Evolutionary conservation across 2,888 invertebrate genomes (phyloP), one percentile per base, ranked within the genome.

Genomic region (Cerastoderma edule): DNA sequence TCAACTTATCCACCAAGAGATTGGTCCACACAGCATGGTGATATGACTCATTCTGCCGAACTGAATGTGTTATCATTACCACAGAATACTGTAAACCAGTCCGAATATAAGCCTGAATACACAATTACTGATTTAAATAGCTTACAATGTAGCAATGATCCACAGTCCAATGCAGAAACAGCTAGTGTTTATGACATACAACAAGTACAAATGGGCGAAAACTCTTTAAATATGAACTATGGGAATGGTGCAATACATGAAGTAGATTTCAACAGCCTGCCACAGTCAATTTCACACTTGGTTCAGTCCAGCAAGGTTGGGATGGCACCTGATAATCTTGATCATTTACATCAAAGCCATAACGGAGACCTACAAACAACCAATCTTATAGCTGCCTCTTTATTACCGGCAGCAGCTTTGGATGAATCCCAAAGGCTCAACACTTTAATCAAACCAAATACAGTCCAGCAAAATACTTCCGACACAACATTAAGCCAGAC

Each of bases 401-500:
- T 50, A 24, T 22, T 50, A 5, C 50, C 50, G 27, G 50, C 8
- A 50, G 27, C 50, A 22, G 22, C 50, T 10, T 2, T 22, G 8
- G 27, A 50, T 50, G 16, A 13, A n/a, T 50, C 22, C 10, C 50
- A 19, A 50, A 50, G 50, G 24, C 22, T 50, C 22, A n/a, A n/a
- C n/a, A n/a, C n/a, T 1, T 19, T n/a, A 50, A 50, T 27, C 50
- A 50, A 6, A 24, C 50, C 24, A 22, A n/a, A n/a, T 50, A n/a
- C 50, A 50, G 27, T 24, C 22, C 50, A 50, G 50, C 50, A 22
- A 27, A 50, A 32, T 32, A 13, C 19, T 2, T 32, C 57, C 5
- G 57, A 57, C n/a, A 19, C 67, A n/a, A 28, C 33, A 19, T 24
- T 78, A 27, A 44, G 54, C 32, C 78, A 71, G 27, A 60, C 68